phyloP scores from a whole-genome alignment of 2,113 vertebrate species.

The Chaenogobius annularis region DNA sequence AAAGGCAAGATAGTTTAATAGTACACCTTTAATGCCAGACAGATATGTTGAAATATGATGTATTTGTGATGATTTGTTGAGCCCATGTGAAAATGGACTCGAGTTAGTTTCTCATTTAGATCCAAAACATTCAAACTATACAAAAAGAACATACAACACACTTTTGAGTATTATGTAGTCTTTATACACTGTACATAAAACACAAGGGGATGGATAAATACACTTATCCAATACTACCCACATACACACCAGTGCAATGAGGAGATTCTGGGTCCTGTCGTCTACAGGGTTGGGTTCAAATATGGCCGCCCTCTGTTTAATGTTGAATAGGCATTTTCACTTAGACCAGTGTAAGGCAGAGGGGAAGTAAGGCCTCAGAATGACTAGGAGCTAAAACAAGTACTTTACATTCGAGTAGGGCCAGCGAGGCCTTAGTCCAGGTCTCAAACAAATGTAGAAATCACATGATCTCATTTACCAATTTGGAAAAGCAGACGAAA shows the following conservation, averaged over 20 bases:
- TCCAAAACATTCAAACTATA: too few species aligned
- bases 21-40: too few species aligned
- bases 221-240: conserved; percentile 83
- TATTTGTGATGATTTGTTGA: too few species aligned
- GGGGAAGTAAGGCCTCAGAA: conserved; percentile 60
- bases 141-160: conserved; percentile 18
- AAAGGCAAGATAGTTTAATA: too few species aligned
- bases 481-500: background rate
- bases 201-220: conserved; percentile 67
- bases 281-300: background rate
- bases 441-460: background rate
- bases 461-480: background rate
- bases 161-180: conserved; percentile 60
- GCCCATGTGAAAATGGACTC: too few species aligned
- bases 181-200: conserved; percentile 79
- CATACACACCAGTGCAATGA: conserved; percentile 84
- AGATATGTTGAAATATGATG: too few species aligned
- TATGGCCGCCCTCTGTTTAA: background rate
- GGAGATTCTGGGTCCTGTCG: conserved; percentile 29
- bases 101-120: too few species aligned
- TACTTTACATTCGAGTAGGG: background rate
- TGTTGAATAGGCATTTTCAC: background rate
- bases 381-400: background rate
- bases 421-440: background rate
- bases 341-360: conserved; percentile 59